Evolutionary conservation across 2,888 invertebrate species (phyloP).

Genomic region (Phyllotreta striolata): DNA sequence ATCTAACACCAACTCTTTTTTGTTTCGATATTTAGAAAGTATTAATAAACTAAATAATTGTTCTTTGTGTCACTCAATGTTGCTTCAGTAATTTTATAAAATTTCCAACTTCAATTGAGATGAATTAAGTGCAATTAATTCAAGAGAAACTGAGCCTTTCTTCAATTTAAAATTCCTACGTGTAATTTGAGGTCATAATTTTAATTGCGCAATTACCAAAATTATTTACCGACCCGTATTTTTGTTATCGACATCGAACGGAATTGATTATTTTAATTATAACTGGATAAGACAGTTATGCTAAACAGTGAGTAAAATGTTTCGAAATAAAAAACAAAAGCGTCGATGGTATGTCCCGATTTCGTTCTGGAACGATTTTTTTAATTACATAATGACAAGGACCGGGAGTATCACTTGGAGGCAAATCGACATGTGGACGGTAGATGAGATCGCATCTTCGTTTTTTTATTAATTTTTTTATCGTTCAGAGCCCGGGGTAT

Average conservation of each 20-base stretch:
- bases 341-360: constrained; percentile 51
- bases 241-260: constrained; percentile 32
- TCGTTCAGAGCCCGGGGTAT: constrained; percentile 19
- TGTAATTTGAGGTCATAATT: too few relatives aligned
- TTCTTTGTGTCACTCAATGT: too few relatives aligned
- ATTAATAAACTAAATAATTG: too few relatives aligned
- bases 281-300: constrained; percentile 42
- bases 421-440: constrained; percentile 37
- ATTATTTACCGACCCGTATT: constrained; percentile 29
- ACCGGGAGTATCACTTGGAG: constrained; percentile 45
- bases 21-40: too few relatives aligned
- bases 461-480: constrained; percentile 11
- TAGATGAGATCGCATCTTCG: constrained; percentile 27
- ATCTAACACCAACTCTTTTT: too few relatives aligned
- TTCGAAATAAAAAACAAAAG: constrained; percentile 42
- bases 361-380: constrained; percentile 51
- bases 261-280: constrained; percentile 38
- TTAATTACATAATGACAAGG: constrained; percentile 59
- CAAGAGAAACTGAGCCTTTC: too few relatives aligned
- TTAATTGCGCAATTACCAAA: constrained; percentile 21
- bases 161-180: too few relatives aligned
- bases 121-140: too few relatives aligned
- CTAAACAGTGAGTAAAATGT: constrained; percentile 53
- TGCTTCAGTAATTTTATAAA: too few relatives aligned
- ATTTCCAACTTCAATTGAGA: too few relatives aligned